These are phyloP conservation scores for Panzeria rudis DNA, from an alignment of 2,888 invertebrate species.

Conservation along the genomic window DNA sequence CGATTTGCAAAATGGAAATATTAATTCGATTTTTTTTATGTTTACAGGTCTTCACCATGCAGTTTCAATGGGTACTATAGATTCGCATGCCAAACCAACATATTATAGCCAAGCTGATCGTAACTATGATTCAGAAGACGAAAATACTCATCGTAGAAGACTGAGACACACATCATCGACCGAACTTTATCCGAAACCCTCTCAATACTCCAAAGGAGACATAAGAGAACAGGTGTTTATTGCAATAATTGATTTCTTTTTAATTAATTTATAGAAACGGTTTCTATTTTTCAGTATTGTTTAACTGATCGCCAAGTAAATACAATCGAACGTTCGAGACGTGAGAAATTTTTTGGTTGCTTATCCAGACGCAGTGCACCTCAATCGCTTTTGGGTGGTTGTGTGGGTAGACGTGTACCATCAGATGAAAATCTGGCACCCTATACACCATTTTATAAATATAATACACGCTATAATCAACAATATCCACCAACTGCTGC, in stretches of 20 bases:
- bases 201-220: slow-evolving; percentile 91
- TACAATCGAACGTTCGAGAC: slow-evolving; percentile 86
- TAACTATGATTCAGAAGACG: slow-evolving; percentile 92
- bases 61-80: slow-evolving; percentile 84
- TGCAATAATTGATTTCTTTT: background rate
- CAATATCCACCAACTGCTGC: slow-evolving; percentile 35
- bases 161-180: slow-evolving; percentile 85
- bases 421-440: slow-evolving; percentile 95
- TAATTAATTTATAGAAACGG: background rate
- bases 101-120: slow-evolving; percentile 83
- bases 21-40: background rate
- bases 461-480: slow-evolving; percentile 86
- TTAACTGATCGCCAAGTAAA: slow-evolving; percentile 95
- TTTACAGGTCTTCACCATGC: slow-evolving; percentile 81
- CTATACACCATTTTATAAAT: slow-evolving; percentile 91
- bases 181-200: slow-evolving; percentile 82
- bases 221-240: slow-evolving; percentile 90
- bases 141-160: slow-evolving; percentile 89
- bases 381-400: slow-evolving; percentile 92
- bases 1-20: background rate
- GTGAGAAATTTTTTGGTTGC: slow-evolving; percentile 91
- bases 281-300: slow-evolving; percentile 87
- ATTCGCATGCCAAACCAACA: slow-evolving; percentile 75
- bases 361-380: slow-evolving; percentile 86
- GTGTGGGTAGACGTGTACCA: slow-evolving; percentile 92